Evolutionary conservation across 2,888 invertebrate species (phyloP).

Genomic region (Drosophila quinaria): DNA sequence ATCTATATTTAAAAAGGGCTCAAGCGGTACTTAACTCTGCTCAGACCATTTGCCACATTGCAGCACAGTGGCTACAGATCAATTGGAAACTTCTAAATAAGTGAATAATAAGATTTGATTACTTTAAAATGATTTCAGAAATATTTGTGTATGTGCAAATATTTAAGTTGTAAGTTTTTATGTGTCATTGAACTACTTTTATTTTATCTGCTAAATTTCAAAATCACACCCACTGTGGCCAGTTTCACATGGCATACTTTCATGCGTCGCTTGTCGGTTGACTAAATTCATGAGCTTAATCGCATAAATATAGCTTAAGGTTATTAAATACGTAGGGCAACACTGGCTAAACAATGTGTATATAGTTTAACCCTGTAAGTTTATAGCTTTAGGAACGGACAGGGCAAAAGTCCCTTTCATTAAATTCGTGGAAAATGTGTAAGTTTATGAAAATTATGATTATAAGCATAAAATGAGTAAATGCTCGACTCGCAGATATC

Average conservation of each 20-base stretch:
- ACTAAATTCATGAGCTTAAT: conserved; percentile 66
- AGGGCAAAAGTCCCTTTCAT: not conserved
- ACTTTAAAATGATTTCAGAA: not conserved
- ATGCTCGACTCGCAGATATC: not conserved
- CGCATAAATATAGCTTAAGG: conserved; percentile 67
- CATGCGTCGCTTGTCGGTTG: conserved; percentile 39
- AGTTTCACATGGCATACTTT: conserved; percentile 48
- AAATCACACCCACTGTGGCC: conserved; percentile 25
- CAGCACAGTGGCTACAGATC: conserved; percentile 25
- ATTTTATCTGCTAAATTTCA: not conserved
- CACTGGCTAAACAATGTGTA: conserved; percentile 32
- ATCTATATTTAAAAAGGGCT: conserved; percentile 75
- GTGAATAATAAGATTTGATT: not conserved
- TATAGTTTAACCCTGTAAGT: not conserved
- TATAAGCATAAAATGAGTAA: not conserved
- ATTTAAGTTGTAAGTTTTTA: not conserved
- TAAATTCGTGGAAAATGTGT: not conserved
- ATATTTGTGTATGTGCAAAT: not conserved
- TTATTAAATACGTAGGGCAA: conserved; percentile 40
- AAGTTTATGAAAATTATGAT: conserved; percentile 5
- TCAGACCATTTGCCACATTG: conserved; percentile 47
- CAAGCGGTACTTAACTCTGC: conserved; percentile 74
- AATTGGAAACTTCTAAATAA: not conserved
- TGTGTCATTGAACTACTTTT: not conserved
- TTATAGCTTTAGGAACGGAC: not conserved